phyloP scores from a whole-genome alignment of 2,888 invertebrate genomes.

The Ethmia dodecea region DNA sequence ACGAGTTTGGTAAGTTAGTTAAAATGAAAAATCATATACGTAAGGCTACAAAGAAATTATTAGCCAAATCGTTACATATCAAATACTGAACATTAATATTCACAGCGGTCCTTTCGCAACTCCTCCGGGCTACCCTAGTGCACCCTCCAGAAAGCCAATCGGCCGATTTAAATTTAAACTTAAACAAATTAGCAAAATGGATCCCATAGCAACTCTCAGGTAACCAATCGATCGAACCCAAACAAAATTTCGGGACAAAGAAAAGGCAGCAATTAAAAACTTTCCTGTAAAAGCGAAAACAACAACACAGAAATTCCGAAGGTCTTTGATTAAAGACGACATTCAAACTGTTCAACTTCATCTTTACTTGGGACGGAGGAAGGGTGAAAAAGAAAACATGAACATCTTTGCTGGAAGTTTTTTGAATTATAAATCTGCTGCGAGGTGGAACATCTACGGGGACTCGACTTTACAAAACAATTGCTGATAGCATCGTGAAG shows the following conservation, averaged over 20 bases:
- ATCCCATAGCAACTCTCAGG: constrained; percentile 19
- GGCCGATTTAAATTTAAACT: no score
- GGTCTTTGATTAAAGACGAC: constrained; percentile 51
- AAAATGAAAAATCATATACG: no score
- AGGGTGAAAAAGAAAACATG: constrained; percentile 23
- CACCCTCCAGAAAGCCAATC: no score
- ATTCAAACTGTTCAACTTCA: constrained; percentile 36
- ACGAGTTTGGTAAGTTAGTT: no score
- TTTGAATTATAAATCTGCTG: constrained; percentile 35
- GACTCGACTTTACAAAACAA: no score
- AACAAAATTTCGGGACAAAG: constrained; percentile 30
- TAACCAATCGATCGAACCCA: constrained; percentile 25
- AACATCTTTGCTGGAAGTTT: constrained; percentile 16
- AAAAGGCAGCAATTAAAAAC: constrained; percentile 52
- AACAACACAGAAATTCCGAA: constrained; percentile 44
- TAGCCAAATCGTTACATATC: no score
- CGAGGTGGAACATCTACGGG: no score
- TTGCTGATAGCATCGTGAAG: no score
- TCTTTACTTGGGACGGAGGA: constrained; percentile 30
- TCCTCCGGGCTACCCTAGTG: no score
- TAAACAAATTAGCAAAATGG: constrained; percentile 7
- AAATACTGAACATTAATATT: no score
- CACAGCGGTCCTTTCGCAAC: no score
- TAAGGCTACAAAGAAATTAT: no score
- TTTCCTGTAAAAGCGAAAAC: constrained; percentile 43